phyloP scores from a whole-genome alignment of 2,797 vertebrate species.

The Pangasius larnaudii region DNA sequence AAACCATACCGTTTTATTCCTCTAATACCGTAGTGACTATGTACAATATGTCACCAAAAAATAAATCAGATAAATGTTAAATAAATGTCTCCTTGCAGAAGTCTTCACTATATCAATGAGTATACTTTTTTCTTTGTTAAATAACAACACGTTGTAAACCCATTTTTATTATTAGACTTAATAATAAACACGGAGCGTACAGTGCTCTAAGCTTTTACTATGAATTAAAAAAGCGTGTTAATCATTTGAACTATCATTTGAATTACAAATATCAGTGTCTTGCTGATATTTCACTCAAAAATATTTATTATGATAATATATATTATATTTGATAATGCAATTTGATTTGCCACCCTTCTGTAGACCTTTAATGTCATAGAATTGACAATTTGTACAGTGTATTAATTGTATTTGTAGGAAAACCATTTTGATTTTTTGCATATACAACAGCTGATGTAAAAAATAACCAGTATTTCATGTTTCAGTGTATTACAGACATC shows the following conservation, averaged over 20 bases:
- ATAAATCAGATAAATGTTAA: neutral
- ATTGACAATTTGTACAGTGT: neutral
- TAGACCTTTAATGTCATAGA: neutral
- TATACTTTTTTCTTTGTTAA: neutral
- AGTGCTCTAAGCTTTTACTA: neutral
- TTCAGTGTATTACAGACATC: constrained; percentile 32
- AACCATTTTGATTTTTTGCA: neutral
- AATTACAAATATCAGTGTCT: neutral
- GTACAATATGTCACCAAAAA: neutral
- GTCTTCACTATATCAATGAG: neutral
- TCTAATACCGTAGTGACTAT: neutral
- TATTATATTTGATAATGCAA: no score
- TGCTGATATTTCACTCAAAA: constrained; percentile 7
- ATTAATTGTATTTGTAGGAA: neutral
- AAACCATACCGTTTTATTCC: neutral
- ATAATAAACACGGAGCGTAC: neutral
- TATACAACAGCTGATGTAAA: neutral
- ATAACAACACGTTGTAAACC: neutral
- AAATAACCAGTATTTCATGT: constrained; percentile 33
- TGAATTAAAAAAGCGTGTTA: neutral
- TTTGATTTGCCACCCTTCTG: neutral
- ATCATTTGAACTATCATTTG: neutral
- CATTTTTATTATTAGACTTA: neutral
- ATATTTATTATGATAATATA: constrained; percentile 15
- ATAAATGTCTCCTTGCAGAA: neutral